These are phyloP conservation scores for Pteronura brasiliensis DNA, from an alignment of 2,113 vertebrate genomes.

Conservation along the genomic window DNA sequence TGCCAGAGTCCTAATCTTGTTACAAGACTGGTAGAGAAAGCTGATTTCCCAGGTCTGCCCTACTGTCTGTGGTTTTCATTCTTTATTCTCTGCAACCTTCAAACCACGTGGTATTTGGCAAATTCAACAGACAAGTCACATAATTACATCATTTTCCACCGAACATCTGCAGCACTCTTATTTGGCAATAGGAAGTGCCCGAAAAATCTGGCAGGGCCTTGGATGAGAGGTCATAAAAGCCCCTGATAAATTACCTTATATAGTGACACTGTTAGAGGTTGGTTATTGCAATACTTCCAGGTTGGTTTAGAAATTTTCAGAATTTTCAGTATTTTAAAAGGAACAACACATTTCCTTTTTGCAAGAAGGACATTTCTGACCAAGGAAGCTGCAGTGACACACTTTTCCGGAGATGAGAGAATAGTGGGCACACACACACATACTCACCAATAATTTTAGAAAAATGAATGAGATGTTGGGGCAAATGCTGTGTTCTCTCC, in stretches of 20 bases:
- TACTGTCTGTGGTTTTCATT: not conserved
- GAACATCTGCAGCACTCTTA: not conserved
- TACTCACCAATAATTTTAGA: not conserved
- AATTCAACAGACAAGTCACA: not conserved
- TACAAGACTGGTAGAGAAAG: not conserved
- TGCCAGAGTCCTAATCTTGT: not conserved
- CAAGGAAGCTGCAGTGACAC: constrained; percentile 69
- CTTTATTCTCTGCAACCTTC: not conserved
- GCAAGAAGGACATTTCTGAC: constrained; percentile 44
- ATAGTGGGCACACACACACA: not conserved
- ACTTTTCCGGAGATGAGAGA: constrained; percentile 68
- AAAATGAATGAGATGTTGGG: not conserved
- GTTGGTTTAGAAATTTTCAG: rapidly evolving
- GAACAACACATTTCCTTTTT: constrained; percentile 69
- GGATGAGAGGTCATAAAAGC: not conserved
- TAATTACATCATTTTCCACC: not conserved
- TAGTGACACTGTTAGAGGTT: not conserved
- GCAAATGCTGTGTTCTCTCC: not conserved
- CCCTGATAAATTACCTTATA: constrained; percentile 10
- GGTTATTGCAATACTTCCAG: not conserved
- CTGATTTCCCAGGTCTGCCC: not conserved
- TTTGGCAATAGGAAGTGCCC: not conserved
- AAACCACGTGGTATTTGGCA: not conserved
- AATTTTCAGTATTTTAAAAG: not conserved
- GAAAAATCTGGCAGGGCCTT: not conserved